These are phyloP conservation scores for Blastomussa wellsi DNA, from an alignment of 92 coral and sea anemone genomes.

Conservation along the genomic window DNA sequence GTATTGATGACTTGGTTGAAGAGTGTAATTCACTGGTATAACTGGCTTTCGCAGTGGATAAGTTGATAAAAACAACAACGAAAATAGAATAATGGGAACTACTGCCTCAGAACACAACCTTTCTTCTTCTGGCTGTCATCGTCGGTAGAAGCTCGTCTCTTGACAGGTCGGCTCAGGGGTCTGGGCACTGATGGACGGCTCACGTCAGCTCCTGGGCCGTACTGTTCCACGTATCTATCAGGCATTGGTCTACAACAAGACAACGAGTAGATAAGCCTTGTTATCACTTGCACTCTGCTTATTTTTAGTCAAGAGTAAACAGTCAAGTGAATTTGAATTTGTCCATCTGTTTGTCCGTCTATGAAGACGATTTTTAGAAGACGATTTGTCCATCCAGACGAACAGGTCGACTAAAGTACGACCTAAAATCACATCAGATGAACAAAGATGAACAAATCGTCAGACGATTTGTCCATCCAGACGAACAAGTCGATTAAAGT, in stretches of 20 bases:
- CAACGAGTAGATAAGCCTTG: background rate
- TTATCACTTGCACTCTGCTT: background rate
- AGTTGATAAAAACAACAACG: background rate
- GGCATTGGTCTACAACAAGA: conserved; percentile 84
- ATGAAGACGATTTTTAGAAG: too few species aligned
- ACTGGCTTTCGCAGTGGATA: background rate
- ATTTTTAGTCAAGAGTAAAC: too few species aligned
- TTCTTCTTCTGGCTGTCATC: conserved; percentile 83
- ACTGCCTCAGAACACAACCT: conserved; percentile 28
- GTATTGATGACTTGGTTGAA: background rate
- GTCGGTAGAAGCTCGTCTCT: conserved; percentile 66
- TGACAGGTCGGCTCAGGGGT: conserved; percentile 60
- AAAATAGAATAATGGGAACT: too few species aligned
- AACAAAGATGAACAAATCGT: too few species aligned
- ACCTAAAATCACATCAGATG: too few species aligned
- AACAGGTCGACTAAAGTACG: too few species aligned
- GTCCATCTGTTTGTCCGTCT: too few species aligned
- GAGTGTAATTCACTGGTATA: background rate
- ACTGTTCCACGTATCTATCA: conserved; percentile 87
- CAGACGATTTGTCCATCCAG: too few species aligned
- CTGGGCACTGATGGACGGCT: conserved; percentile 47
- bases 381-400: too few species aligned
- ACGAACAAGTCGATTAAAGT: too few species aligned
- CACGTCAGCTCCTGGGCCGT: conserved; percentile 72
- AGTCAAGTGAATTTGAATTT: too few species aligned